phyloP scores from a whole-genome alignment of 2,888 invertebrate genomes.

The Acanthosepion esculentum region DNA sequence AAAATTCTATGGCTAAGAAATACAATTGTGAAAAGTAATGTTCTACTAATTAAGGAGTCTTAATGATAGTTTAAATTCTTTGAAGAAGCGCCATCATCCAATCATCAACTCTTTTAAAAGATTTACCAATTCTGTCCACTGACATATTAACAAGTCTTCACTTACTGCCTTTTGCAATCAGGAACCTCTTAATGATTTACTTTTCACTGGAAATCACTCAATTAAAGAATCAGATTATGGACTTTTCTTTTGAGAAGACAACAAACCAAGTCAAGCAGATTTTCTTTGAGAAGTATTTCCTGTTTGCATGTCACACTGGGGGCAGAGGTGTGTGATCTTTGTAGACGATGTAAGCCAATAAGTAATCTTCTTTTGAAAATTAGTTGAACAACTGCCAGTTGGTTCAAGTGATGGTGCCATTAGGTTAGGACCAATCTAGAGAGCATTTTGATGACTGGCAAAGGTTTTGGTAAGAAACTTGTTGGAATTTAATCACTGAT shows the following conservation, averaged over 20 bases:
- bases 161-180: background rate
- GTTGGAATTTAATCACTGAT: background rate
- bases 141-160: background rate
- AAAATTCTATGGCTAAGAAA: background rate
- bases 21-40: background rate
- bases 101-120: background rate
- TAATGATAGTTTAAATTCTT: background rate
- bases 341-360: background rate
- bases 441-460: slow-evolving; percentile 20
- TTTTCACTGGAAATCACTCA: background rate
- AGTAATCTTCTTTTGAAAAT: slow-evolving; percentile 13
- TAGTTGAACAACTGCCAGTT: slow-evolving; percentile 22
- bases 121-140: background rate
- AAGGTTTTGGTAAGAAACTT: background rate
- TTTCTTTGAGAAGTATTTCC: background rate
- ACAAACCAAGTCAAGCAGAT: background rate
- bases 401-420: background rate
- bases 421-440: background rate
- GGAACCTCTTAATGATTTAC: background rate
- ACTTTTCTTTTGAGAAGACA: too few species aligned
- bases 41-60: background rate
- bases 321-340: background rate
- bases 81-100: background rate
- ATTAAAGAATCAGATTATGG: background rate
- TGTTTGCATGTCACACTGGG: background rate